Conservation (phyloP, 2,888 invertebrate genomes). For the Catocala nupta region DNA sequence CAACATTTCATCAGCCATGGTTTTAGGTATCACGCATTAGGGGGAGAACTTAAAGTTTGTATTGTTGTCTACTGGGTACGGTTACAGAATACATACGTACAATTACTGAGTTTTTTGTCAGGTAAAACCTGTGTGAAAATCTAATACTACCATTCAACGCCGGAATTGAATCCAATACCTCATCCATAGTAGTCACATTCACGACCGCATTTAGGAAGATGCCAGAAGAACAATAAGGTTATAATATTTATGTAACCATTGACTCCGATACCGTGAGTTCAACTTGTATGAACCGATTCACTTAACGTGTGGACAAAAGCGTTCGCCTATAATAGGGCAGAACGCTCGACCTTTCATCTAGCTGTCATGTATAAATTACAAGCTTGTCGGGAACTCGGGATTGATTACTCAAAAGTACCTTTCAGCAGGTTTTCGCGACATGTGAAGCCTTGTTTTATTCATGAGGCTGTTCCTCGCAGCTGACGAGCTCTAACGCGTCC, state of each 20-base stretch:
- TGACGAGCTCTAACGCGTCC: slow-evolving; percentile 43
- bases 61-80: too few species aligned
- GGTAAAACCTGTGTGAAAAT: too few species aligned
- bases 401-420: slow-evolving; percentile 48
- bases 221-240: slow-evolving; percentile 19
- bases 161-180: too few species aligned
- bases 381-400: slow-evolving; percentile 41
- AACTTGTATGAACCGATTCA: slow-evolving; percentile 32
- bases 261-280: slow-evolving; percentile 11
- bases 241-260: slow-evolving; percentile 26
- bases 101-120: too few species aligned
- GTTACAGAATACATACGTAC: too few species aligned
- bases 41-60: too few species aligned
- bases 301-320: slow-evolving; percentile 42
- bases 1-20: too few species aligned
- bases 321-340: slow-evolving; percentile 24
- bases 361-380: slow-evolving; percentile 50
- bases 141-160: too few species aligned
- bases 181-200: neutral
- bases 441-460: slow-evolving; percentile 63
- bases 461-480: slow-evolving; percentile 50
- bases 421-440: slow-evolving; percentile 58
- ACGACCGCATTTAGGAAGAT: neutral
- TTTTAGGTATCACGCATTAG: too few species aligned
- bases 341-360: slow-evolving; percentile 24